Conservation (phyloP, 2,113 vertebrate species). For the Bombycilla garrulus region DNA sequence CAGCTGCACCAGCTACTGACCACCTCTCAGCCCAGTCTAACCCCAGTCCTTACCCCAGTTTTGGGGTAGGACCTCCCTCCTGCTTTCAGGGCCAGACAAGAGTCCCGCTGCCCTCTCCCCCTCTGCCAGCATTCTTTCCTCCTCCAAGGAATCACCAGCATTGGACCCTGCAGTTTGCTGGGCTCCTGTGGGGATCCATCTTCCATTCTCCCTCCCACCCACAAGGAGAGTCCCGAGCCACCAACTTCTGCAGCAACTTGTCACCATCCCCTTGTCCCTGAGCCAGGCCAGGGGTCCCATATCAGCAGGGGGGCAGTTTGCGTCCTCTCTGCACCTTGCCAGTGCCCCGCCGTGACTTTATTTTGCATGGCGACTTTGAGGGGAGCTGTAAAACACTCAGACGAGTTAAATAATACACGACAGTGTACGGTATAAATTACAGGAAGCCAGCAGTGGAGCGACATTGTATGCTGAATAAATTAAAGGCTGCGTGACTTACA, state of each 20-base stretch:
- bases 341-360: slow-evolving; percentile 5
- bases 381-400: slow-evolving; percentile 47
- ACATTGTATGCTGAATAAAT: slow-evolving; percentile 66
- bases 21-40: neutral
- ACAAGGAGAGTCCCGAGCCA: neutral
- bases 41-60: neutral
- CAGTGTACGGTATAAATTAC: slow-evolving; percentile 62
- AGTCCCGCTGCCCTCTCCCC: neutral
- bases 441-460: slow-evolving; percentile 43
- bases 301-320: neutral
- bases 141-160: neutral
- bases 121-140: rapidly evolving
- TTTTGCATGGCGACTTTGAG: slow-evolving; percentile 24
- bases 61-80: neutral
- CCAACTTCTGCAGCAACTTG: neutral
- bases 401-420: slow-evolving; percentile 58
- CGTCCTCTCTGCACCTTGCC: neutral
- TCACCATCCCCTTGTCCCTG: neutral
- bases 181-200: neutral
- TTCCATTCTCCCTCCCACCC: neutral
- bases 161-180: neutral
- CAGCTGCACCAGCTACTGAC: neutral
- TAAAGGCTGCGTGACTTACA: slow-evolving; percentile 60
- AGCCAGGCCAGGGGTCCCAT: neutral
- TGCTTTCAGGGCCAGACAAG: neutral